Evolutionary conservation across 2,113 vertebrate species (phyloP).

Genomic region (Cyanistes caeruleus): DNA sequence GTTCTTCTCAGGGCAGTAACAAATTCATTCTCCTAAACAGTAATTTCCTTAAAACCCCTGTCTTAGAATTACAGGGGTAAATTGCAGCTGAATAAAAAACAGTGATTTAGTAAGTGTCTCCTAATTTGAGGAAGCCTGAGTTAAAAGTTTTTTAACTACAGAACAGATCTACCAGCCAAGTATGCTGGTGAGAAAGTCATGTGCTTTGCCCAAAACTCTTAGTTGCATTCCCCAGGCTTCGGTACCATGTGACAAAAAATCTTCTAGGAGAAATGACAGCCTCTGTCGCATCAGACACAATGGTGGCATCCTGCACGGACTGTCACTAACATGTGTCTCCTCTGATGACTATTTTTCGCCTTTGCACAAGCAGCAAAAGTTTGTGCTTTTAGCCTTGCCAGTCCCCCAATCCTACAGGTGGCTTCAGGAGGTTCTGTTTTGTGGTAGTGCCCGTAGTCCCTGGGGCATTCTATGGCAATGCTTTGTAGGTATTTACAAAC

Average conservation of each 20-base stretch:
- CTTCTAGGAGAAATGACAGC: background rate
- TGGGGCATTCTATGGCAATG: background rate
- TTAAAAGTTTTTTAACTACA: background rate
- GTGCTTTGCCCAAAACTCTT: background rate
- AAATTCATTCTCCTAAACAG: background rate
- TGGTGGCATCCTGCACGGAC: background rate
- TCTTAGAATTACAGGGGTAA: background rate
- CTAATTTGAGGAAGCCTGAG: background rate
- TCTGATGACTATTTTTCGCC: background rate
- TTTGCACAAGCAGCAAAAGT: background rate
- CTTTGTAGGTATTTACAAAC: background rate
- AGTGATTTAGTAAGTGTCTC: background rate
- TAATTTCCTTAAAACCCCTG: background rate
- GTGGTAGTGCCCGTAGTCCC: background rate
- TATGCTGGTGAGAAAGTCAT: rapidly evolving
- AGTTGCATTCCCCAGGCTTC: rapidly evolving
- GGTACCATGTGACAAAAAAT: rapidly evolving
- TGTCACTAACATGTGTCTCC: background rate
- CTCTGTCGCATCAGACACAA: rapidly evolving
- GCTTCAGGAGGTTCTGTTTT: background rate
- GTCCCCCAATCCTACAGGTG: rapidly evolving
- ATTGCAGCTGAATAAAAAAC: background rate
- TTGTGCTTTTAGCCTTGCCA: background rate
- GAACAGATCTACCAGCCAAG: background rate
- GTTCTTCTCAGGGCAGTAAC: background rate